Evolutionary conservation across 2,888 invertebrate species (phyloP).

Genomic region (Eumerus sabulonum): DNA sequence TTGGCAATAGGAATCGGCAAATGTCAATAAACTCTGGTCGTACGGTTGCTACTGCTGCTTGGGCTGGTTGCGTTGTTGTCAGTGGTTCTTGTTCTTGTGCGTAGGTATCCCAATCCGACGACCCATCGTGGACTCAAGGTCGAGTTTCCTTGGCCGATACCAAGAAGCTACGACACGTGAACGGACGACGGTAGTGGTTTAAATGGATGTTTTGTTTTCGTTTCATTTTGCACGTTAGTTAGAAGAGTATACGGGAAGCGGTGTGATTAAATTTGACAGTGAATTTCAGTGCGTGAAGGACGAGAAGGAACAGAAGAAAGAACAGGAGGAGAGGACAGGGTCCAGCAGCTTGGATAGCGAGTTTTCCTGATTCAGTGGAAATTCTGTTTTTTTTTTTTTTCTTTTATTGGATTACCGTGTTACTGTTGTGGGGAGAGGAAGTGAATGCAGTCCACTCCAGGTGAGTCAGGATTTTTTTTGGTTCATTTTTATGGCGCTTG

Average conservation of each 20-base stretch:
- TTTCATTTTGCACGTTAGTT: slow-evolving; percentile 1
- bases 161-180: slow-evolving; percentile 1
- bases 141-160: slow-evolving; percentile 31
- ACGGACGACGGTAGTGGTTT: not conserved
- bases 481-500: not conserved
- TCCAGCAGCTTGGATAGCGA: slow-evolving; percentile 8
- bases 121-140: slow-evolving; percentile 46
- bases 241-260: not conserved
- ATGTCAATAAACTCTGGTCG: slow-evolving; percentile 66
- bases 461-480: slow-evolving; percentile 23
- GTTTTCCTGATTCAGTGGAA: slow-evolving; percentile 30
- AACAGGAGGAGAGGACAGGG: slow-evolving; percentile 4
- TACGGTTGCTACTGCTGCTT: slow-evolving; percentile 35
- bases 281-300: slow-evolving; percentile 4
- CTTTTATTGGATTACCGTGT: slow-evolving; percentile 30
- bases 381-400: too few relatives aligned
- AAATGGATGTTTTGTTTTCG: slow-evolving; percentile 14
- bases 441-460: slow-evolving; percentile 35
- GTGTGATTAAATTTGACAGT: slow-evolving; percentile 24
- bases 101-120: slow-evolving; percentile 48
- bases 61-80: slow-evolving; percentile 43
- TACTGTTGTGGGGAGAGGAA: not conserved
- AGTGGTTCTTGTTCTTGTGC: slow-evolving; percentile 60
- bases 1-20: slow-evolving; percentile 67
- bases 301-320: not conserved